Evolutionary conservation across 2,888 invertebrate genomes (phyloP), one percentile per base, ranked within the genome.

Genomic region (Gastrophysa polygoni): DNA sequence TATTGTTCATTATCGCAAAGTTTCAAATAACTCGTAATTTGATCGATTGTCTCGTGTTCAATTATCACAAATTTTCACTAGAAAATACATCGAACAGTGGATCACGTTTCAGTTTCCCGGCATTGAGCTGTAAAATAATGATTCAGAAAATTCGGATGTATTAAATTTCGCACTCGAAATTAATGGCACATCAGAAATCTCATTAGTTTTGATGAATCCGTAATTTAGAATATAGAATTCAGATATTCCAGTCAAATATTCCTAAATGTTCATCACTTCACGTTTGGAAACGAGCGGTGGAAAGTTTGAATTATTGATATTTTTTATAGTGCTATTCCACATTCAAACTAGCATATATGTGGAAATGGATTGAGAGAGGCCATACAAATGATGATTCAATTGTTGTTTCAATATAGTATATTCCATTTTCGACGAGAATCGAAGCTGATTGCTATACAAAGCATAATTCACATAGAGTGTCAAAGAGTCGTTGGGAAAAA

Each of bases 141-240:
- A 52, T 52, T 52, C 21, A n/a, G 38, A 18, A 38, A 38, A 29
- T 38, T 38, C 18, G 10, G 14, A 17, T 38, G 38, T 32, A 52
- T 52, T 38, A n/a, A 52, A 52, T 38, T 38, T 38, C 52, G 34
- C 38, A 32, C 18, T 52, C 21, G 32, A 38, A n/a, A 38, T 52
- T 38, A 52, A 52, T 52, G 18, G 38, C 16, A 21, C 38, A 29
- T 52, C 52, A 52, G 14, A 16, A 51, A 1, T 34, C 11, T 18
- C n/a, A 8, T 52, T 38, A 20, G 29, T 18, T 34, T 52, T 38
- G 52, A n/a, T 38, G 34, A 52, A 52, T 38, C 38, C 32, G 21
- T 38, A 38, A 52, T 38, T 18, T 52, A 17, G 14, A 38, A 11
- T 52, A 18, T 52, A 11, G 7, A 11, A 17, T 14, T 38, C 38